phyloP scores from a whole-genome alignment of 37 sponge, comb jelly and placozoan species.

The Cladorhizidae sp. region DNA sequence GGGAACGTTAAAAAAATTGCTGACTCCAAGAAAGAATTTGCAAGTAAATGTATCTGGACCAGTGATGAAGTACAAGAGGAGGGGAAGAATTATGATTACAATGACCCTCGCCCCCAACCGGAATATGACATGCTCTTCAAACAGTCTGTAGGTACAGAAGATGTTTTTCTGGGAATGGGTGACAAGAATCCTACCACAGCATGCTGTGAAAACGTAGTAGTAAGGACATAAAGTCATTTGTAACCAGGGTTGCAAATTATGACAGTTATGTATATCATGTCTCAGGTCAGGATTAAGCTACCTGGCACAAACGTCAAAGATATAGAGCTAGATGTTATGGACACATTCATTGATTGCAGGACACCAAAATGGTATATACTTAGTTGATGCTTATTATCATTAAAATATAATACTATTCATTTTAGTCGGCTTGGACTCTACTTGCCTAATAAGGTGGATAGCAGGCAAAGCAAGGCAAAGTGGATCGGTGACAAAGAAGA shows the following conservation, averaged over 20 bases:
- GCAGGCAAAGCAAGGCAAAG: constrained; percentile 68
- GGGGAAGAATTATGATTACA: constrained; percentile 25
- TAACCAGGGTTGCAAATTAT: too few species aligned
- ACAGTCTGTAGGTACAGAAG: constrained; percentile 83
- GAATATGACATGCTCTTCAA: constrained; percentile 86
- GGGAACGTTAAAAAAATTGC: background rate
- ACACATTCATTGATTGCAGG: constrained; percentile 75
- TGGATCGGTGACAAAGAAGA: constrained; percentile 63
- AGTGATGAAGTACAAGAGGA: constrained; percentile 41
- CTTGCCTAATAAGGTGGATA: constrained; percentile 85
- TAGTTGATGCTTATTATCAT: background rate
- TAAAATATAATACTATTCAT: background rate
- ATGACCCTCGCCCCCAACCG: constrained; percentile 82
- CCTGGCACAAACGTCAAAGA: constrained; percentile 66
- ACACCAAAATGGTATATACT: constrained; percentile 61
- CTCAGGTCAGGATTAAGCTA: constrained; percentile 70
- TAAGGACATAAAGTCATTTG: too few species aligned
- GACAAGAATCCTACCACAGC: constrained; percentile 81
- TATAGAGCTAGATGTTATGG: constrained; percentile 75
- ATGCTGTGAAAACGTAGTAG: constrained; percentile 83
- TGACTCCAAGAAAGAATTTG: background rate
- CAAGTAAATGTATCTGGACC: constrained; percentile 74
- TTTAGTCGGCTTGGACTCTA: constrained; percentile 74
- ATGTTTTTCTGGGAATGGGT: constrained; percentile 93
- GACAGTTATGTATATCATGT: background rate